Percentiles rank a stretch among this genome's conserved stretches.
Conservation (phyloP, 2,113 vertebrate species). For the Phoenicopterus ruber region DNA sequence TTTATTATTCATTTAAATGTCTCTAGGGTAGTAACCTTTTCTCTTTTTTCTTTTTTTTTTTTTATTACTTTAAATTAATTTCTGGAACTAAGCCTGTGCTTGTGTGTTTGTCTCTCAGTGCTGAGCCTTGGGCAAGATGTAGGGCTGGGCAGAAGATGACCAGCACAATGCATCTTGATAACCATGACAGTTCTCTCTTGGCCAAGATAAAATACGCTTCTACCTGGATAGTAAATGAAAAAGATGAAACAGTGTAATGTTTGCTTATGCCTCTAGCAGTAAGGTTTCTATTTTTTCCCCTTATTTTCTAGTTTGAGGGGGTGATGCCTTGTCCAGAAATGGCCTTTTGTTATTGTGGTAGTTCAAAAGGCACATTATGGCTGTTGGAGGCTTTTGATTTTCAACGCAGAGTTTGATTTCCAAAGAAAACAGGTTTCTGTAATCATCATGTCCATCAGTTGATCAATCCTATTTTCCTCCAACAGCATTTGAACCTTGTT, state of each 20-base stretch:
- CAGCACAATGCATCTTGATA: conserved; percentile 13
- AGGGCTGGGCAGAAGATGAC: background rate
- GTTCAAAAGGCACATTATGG: background rate
- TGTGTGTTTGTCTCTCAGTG: background rate
- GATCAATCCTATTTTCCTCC: background rate
- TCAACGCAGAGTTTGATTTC: background rate
- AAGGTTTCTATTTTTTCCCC: background rate
- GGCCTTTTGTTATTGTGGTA: background rate
- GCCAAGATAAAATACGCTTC: background rate
- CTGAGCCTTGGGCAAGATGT: conserved; percentile 23
- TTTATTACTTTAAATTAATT: conserved; percentile 13
- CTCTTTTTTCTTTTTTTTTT: background rate
- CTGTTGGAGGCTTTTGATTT: background rate
- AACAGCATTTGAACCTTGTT: background rate
- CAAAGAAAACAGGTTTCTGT: background rate
- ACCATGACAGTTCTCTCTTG: background rate
- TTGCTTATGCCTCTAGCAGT: background rate
- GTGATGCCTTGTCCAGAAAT: background rate
- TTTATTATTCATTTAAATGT: conserved; percentile 13
- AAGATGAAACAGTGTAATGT: background rate
- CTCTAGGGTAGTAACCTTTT: background rate
- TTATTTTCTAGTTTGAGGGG: background rate
- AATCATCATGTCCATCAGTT: background rate
- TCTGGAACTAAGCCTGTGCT: background rate
- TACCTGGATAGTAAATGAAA: background rate